Evolutionary conservation across 2,113 vertebrate species (phyloP).

Genomic region (Neolamprologus caudopunctatus): DNA sequence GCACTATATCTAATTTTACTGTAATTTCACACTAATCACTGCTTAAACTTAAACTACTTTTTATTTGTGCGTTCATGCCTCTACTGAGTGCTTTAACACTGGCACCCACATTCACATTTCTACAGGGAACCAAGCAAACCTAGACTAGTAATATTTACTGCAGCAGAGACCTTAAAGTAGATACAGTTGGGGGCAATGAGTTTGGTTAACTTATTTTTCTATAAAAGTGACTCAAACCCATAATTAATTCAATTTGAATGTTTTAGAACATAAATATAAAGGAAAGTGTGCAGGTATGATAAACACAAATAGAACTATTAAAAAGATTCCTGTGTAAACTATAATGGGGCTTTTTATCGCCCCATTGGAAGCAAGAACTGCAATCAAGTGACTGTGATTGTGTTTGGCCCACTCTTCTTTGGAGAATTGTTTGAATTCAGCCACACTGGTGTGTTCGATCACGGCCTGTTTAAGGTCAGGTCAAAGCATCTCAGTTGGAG

Average conservation of each 20-base stretch:
- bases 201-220: not conserved
- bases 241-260: not conserved
- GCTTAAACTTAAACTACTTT: not conserved
- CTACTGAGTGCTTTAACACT: not conserved
- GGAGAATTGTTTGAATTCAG: not conserved
- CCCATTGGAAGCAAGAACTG: not conserved
- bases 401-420: not conserved
- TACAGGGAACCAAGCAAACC: not conserved
- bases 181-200: not conserved
- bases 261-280: not conserved
- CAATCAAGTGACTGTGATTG: not conserved
- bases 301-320: not conserved
- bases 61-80: not conserved
- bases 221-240: not conserved
- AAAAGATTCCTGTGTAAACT: not conserved
- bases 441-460: not conserved
- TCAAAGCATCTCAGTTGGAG: not conserved
- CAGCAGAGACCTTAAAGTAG: not conserved
- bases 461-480: rapidly evolving
- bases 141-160: not conserved
- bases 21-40: not conserved
- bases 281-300: not conserved
- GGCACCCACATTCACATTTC: not conserved
- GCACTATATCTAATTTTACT: not conserved
- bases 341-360: not conserved